Percentiles rank a stretch among this genome's conserved stretches.
Conservation (phyloP, 2,888 invertebrate species). For the Oligia latruncula region DNA sequence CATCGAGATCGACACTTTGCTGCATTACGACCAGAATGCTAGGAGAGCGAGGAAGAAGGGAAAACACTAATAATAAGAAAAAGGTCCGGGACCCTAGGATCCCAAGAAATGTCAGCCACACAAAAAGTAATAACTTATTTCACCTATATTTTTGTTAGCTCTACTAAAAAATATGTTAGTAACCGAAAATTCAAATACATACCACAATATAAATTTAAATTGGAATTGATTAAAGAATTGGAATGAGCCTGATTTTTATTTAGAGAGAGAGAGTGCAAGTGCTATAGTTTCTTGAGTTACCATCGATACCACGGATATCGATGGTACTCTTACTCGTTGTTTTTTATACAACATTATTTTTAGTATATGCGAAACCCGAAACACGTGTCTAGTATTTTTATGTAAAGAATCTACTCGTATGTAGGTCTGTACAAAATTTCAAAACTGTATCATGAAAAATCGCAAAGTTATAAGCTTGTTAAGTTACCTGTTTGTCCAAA, state of each 20-base stretch:
- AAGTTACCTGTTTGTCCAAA: too few species aligned
- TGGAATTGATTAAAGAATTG: background rate
- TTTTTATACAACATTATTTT: background rate
- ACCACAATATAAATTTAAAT: background rate
- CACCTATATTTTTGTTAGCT: background rate
- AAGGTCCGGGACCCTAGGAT: background rate
- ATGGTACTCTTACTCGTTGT: background rate
- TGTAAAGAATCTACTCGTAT: too few species aligned
- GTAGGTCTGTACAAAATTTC: too few species aligned
- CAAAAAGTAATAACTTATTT: background rate
- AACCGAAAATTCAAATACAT: background rate
- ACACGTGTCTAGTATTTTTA: too few species aligned
- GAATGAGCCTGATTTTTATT: background rate
- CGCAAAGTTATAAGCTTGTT: too few species aligned
- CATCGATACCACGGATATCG: too few species aligned
- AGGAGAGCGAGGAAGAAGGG: conserved; percentile 37
- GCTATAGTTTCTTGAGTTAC: background rate
- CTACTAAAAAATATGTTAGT: background rate
- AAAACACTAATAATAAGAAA: background rate
- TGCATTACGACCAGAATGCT: conserved; percentile 62
- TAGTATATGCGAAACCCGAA: too few species aligned
- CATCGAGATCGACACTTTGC: conserved; percentile 38
- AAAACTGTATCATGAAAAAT: too few species aligned
- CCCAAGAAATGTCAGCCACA: background rate
- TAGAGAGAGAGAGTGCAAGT: background rate